Evolutionary conservation across 2,113 vertebrate species (phyloP), one percentile per base, ranked within the genome.

Genomic region (Chiloscyllium plagiosum): DNA sequence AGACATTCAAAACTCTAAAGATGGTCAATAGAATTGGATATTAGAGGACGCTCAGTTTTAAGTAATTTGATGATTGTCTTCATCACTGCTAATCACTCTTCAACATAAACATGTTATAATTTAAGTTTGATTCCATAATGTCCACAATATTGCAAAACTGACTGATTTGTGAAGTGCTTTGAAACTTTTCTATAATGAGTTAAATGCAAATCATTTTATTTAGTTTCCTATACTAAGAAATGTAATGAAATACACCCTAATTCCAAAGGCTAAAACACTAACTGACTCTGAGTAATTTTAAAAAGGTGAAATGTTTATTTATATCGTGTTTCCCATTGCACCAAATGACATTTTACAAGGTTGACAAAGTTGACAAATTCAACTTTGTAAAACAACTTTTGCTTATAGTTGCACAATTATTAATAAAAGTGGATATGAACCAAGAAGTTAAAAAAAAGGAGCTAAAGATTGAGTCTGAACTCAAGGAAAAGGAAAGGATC

Each of bases 221-320:
- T 65, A 92, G 65, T n/a, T 92, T 33, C 61, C 19, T 92, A 52
- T 33, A 92, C 33, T n/a, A 65, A 92, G 33, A 19, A 92, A 92
- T 65, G 78, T 33, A n/a, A 42, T 4, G 15, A 37, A 3, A 80
- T 80, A 80, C 17, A 80, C 3, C 87, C 87, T 56, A 33, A 29
- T n/a, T n/a, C 26, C 52, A n/a, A 65, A 17, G 56, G 1, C 56
- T 92, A 56, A 92, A 22, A 65, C 50, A 10, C 52, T 29, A 12
- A 17, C 26, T 29, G 56, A 61, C 12, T 33, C 19, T 42, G 85
- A 89, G 47, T 50, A 20, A 56, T 89, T 65, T 92, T 92, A 92
- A 65, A 92, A 92, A 61, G 87, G 29, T 65, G 87, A 65, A 92
- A 65, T 61, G 29, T 65, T 65, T 61, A 92, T 92, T 92, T n/a